Evolutionary conservation across 2,113 vertebrate species (phyloP), one percentile per base, ranked within the genome.

Genomic region (Saimiri boliviensis): DNA sequence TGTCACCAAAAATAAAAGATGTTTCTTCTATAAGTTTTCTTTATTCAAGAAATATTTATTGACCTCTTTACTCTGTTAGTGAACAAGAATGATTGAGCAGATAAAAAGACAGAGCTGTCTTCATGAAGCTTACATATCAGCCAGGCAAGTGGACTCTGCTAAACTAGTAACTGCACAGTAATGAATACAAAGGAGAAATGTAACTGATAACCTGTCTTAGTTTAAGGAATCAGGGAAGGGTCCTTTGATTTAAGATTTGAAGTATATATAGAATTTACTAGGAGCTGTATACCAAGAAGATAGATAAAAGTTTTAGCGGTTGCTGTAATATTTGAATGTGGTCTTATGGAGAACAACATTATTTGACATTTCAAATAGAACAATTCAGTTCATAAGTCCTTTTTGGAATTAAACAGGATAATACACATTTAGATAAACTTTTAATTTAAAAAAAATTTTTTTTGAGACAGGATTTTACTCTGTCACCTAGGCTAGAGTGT

Each of bases 221-320:
- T 85, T 88, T 93, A 86, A 54, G 45, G 14, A 87, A 9, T 73
- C 76, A 54, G 27, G 52, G 82, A 71, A 89, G 13, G 12, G 6
- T 16, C 74, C 66, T 86, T 77, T 58, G 87, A 70, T 58, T 58
- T 47, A 79, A 70, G 79, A 54, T 94, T 90, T 90, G 45, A 80
- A 80, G 25, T 82, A 74, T 93, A 63, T 89, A 40, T 81, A 47
- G 58, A 94, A 71, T 93, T 82, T 93, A 47, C 42, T 60, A 93
- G 81, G 17, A 83, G 17, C 27, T 71, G 5, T 91, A 54, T 91
- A 54, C 6, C 56, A 83, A 56, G 7, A 87, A 74, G 79, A 68
- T 66, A 92, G 52, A 81, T 49, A 81, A 84, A 73, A 17, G 16
- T 56, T 87, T 90, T 87, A 70, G 58, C 25, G 82, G 2, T 90